Evolutionary conservation across 2,113 vertebrate genomes (phyloP).

Genomic region (Accipiter virgatus): DNA sequence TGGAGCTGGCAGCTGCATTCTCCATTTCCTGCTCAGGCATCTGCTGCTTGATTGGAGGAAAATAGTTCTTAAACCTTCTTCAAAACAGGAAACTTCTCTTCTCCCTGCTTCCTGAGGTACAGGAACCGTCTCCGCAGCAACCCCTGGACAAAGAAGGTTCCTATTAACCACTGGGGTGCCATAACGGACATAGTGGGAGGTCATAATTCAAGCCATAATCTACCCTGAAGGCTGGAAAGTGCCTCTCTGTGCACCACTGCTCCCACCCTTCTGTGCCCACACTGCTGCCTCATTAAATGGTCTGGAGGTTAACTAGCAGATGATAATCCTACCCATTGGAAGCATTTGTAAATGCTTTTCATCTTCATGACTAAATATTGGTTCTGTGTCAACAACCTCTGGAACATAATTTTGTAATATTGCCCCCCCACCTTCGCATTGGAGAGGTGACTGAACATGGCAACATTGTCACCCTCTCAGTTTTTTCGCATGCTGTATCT

Average conservation of each 20-base stretch:
- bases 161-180: constrained; percentile 81
- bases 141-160: constrained; percentile 82
- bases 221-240: background rate
- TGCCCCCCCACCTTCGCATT: background rate
- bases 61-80: constrained; percentile 86
- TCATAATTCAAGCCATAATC: background rate
- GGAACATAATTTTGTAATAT: background rate
- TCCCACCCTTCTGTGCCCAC: background rate
- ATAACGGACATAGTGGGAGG: background rate
- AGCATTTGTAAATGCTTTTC: background rate
- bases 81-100: constrained; percentile 97
- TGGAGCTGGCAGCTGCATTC: constrained; percentile 71
- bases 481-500: background rate
- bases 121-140: constrained; percentile 93
- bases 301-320: background rate
- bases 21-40: constrained; percentile 85
- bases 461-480: background rate
- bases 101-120: constrained; percentile 96
- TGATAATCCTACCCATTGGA: background rate
- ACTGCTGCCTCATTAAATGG: background rate
- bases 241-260: background rate
- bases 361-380: background rate
- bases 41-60: constrained; percentile 89
- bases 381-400: background rate
- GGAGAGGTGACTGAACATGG: background rate